These are phyloP conservation scores for Pocillopora verrucosa DNA, from an alignment of 64 coral and sea anemone genomes.

Conservation along the genomic window DNA sequence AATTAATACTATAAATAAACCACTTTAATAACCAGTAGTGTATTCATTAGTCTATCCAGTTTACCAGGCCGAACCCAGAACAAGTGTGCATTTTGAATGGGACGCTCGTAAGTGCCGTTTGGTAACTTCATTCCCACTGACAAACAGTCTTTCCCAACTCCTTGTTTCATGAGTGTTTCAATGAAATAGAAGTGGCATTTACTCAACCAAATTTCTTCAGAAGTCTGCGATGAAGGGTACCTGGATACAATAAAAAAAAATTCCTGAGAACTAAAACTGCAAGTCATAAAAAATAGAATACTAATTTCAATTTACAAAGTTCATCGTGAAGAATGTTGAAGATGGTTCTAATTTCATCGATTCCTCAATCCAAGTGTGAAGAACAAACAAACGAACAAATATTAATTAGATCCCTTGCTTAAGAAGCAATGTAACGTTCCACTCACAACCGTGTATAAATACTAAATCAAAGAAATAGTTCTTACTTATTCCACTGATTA, in stretches of 20 bases:
- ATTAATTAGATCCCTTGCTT: too few species aligned
- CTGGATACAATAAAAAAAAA: conserved; percentile 18
- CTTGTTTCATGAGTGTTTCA: conserved; percentile 65
- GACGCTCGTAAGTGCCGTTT: conserved; percentile 70
- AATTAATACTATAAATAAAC: too few species aligned
- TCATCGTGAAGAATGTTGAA: too few species aligned
- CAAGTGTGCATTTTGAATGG: conserved; percentile 39
- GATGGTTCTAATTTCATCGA: too few species aligned
- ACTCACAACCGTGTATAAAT: too few species aligned
- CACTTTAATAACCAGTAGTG: too few species aligned
- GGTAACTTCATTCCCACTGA: conserved; percentile 83
- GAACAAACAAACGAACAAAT: too few species aligned
- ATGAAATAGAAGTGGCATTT: conserved; percentile 67
- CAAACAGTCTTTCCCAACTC: conserved; percentile 15
- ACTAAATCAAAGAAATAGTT: too few species aligned
- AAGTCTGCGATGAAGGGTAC: conserved; percentile 51
- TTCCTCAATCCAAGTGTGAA: not conserved
- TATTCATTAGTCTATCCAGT: too few species aligned
- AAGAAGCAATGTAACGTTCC: too few species aligned
- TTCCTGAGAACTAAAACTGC: not conserved
- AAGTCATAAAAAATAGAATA: not conserved
- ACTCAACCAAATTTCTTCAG: conserved; percentile 52
- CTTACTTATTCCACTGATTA: conserved; percentile 48
- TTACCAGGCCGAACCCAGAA: conserved; percentile 85
- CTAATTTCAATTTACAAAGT: too few species aligned